Conservation (phyloP, 2,113 vertebrate species). For the Gallinago media region DNA sequence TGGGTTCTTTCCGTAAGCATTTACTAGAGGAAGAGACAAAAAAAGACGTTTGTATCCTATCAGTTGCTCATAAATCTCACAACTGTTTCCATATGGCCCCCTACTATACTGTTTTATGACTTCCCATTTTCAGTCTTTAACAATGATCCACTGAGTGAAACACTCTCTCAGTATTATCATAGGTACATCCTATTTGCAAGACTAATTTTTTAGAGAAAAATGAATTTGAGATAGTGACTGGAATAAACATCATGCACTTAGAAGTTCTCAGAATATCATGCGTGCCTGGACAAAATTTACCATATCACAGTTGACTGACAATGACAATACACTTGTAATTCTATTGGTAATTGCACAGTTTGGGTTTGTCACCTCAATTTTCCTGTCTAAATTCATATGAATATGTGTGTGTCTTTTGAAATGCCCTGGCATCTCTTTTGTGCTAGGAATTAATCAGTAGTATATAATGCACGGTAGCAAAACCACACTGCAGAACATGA, state of each 20-base stretch:
- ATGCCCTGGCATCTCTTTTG: neutral
- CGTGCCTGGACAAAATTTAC: neutral
- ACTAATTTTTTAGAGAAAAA: neutral
- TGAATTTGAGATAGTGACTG: neutral
- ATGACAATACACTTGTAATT: neutral
- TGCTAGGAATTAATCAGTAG: neutral
- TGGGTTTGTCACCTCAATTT: neutral
- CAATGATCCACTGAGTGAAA: neutral
- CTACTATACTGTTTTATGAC: neutral
- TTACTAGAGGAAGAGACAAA: constrained; percentile 57
- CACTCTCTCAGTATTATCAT: neutral
- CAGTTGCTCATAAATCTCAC: constrained; percentile 23
- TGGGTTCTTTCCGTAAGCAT: constrained; percentile 48
- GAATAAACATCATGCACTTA: neutral
- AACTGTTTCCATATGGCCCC: constrained; percentile 45
- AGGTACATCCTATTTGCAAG: neutral
- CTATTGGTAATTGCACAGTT: neutral
- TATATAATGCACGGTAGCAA: neutral
- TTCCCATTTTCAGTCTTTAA: neutral
- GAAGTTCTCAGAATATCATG: neutral
- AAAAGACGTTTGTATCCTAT: constrained; percentile 52
- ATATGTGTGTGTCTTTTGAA: neutral
- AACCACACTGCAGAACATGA: neutral
- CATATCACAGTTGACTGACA: neutral
- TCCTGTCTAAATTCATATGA: neutral